A percentile compares a stretch with the other conserved stretches of the same genome.
Evolutionary conservation across 2,797 vertebrate species (phyloP).

Genomic region (Gallirallus australis): DNA sequence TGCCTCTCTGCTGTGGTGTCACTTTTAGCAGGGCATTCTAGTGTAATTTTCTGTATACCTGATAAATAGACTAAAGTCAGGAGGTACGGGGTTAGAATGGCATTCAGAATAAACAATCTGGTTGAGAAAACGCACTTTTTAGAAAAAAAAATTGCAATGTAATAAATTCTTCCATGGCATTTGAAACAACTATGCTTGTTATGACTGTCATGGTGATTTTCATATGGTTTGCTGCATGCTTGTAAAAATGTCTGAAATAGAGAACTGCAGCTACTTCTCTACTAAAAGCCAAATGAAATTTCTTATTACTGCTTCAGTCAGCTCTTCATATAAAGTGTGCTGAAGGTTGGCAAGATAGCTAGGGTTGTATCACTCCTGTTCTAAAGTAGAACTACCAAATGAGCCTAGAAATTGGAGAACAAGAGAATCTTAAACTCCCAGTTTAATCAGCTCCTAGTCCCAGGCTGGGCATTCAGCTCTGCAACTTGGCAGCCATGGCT

Average conservation of each 20-base stretch:
- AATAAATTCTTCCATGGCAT: background rate
- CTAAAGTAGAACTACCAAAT: background rate
- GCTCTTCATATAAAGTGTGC: rapidly evolving
- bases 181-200: background rate
- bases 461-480: background rate
- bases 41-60: background rate
- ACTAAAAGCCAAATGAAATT: background rate
- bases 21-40: background rate
- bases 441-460: background rate
- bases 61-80: background rate
- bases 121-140: background rate
- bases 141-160: background rate
- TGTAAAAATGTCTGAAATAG: background rate
- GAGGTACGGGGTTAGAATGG: background rate
- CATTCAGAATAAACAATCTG: background rate
- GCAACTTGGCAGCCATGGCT: background rate
- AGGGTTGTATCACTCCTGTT: background rate
- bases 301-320: background rate
- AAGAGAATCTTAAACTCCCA: background rate
- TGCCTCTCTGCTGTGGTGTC: background rate
- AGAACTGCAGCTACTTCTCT: background rate
- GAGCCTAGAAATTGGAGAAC: background rate
- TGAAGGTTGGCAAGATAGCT: background rate
- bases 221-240: background rate
- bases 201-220: background rate